phyloP scores from a whole-genome alignment of 1,140 invertebrate genomes.

The Hylaeus volcanicus region DNA sequence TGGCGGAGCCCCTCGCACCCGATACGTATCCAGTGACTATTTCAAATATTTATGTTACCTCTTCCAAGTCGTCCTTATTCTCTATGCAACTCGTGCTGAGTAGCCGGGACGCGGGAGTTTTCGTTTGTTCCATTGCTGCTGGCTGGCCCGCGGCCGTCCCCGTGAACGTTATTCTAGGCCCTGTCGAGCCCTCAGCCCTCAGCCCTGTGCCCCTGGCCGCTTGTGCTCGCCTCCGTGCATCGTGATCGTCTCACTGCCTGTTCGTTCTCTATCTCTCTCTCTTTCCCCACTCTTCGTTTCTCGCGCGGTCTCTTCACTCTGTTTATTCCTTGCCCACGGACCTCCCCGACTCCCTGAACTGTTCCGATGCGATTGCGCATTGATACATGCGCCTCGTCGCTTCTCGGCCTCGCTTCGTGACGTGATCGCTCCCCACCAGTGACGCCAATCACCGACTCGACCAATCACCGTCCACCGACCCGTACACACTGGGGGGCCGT shows the following conservation, averaged over 20 bases:
- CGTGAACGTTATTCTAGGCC: conserved; percentile 63
- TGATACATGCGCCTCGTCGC: conserved; percentile 69
- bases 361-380: conserved; percentile 78
- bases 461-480: conserved; percentile 51
- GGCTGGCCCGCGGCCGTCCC: conserved; percentile 54
- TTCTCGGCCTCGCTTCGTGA: conserved; percentile 65
- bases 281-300: conserved; percentile 60
- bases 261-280: conserved; percentile 59
- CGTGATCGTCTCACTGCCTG: conserved; percentile 76
- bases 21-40: conserved; percentile 76
- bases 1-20: conserved; percentile 75
- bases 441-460: conserved; percentile 21
- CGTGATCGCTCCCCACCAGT: conserved; percentile 54
- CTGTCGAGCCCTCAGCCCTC: conserved; percentile 75
- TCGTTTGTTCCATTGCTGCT: conserved; percentile 75
- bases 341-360: conserved; percentile 69
- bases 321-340: conserved; percentile 73
- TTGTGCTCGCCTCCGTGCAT: conserved; percentile 78
- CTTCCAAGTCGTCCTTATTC: conserved; percentile 91
- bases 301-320: conserved; percentile 69
- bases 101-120: conserved; percentile 74
- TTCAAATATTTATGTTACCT: conserved; percentile 84
- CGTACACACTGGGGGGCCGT: conserved; percentile 43
- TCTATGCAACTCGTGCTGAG: conserved; percentile 86
- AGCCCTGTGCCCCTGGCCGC: conserved; percentile 76